Percentiles rank a stretch among this genome's conserved stretches.
These are phyloP conservation scores for Pocillopora damicornis DNA, from an alignment of 64 coral and sea anemone genomes.

Conservation along the genomic window DNA sequence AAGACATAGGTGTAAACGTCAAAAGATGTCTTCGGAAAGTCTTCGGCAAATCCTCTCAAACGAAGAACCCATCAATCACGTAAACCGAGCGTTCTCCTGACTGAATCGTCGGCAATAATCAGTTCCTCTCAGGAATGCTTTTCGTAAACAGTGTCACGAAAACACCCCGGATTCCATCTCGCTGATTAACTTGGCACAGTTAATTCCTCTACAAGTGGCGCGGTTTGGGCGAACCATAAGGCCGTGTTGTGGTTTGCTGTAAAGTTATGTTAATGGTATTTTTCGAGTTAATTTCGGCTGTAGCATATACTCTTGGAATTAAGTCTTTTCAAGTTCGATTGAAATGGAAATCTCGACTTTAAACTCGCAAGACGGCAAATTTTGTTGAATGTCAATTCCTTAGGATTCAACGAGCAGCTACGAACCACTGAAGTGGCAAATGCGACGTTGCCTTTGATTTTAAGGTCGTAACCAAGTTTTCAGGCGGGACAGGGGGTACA, in stretches of 20 bases:
- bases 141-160: background rate
- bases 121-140: background rate
- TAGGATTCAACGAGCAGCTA: too few species aligned
- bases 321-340: background rate
- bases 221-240: conserved; percentile 81
- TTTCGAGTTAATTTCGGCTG: background rate
- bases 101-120: background rate
- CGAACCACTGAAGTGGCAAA: too few species aligned
- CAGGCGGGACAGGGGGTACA: too few species aligned
- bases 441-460: too few species aligned
- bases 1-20: background rate
- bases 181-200: conserved; percentile 82
- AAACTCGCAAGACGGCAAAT: too few species aligned
- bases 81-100: background rate
- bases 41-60: background rate
- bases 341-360: background rate
- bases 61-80: background rate
- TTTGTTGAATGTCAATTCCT: too few species aligned
- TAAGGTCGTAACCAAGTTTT: too few species aligned
- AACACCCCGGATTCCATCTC: conserved; percentile 35
- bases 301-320: background rate
- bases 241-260: conserved; percentile 91
- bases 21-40: background rate
- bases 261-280: conserved; percentile 2
- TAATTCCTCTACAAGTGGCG: conserved; percentile 83